Base-by-base conservation (phyloP, 2,113 vertebrate species). In the Copsychus sechellarum region DNA sequence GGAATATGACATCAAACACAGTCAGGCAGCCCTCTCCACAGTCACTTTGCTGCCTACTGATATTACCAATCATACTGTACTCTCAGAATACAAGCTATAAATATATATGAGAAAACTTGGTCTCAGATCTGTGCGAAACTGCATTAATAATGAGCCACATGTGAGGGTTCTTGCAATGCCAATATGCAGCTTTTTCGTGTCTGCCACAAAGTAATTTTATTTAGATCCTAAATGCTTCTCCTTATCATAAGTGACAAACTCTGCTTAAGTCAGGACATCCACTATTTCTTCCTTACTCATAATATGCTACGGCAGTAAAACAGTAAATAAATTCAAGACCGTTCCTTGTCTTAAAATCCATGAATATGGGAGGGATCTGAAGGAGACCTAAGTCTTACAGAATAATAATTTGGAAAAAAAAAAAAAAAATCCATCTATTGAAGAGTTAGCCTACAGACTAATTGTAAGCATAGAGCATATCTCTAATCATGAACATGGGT, bases 101-200 rank as follows among this genome's bases (percentile, higher is more conserved):
- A 56, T 1, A 1, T 20, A 14, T 18, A 51, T 18, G 34, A 54
- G 13, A 56, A 71, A 40, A 86, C 12, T 11, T 9, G 18, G 21
- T 60, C 40, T 51, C 47, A 58, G 8, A 90, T 25, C 17, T 38
- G 15, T 51, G 57, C 21, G 80, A 71, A 86, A 22, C 38, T 2
- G 1, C 62, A 64, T 1, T 14, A 54, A 66, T 1, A 45, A 20
- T 7, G 5, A 62, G 29, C 12, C 47, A 62, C 0, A 2, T 16
- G 22, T 6, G 11, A 88, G 16, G 10, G 18, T 11, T 82, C 47
- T 80, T 43, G 47, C 20, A 67, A 15, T 22, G 40, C 1, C 58
- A 38, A 8, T 45, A 36, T 12, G 23, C 26, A 79, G 47, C 28
- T 89, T 86, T 71, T 61, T 5, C 2, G 11, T 50, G 47, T 43